Evolutionary conservation across 2,888 invertebrate species (phyloP), one percentile per base, ranked within the genome.

Genomic region (Ochlodes sylvanus): DNA sequence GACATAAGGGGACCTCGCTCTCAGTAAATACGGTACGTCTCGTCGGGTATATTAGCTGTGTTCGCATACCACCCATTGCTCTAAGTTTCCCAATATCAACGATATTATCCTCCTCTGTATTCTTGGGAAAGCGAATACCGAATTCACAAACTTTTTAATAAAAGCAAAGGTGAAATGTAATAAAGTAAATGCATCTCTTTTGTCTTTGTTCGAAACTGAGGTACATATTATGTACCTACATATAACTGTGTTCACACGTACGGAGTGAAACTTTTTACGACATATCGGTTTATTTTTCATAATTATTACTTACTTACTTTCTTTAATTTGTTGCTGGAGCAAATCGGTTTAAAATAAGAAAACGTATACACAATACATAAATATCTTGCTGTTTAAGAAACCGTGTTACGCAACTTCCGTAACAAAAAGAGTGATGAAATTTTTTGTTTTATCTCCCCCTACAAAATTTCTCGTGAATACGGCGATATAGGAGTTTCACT

Each of bases 21-120:
- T 58, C 52, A 32, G 66, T 54, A 66, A 66, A 60, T 60, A 60
- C 19, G 14, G 7, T 42, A 19, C 32, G 66, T 61, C 44, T 60
- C 54, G 44, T 19, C 52, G 42, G 34, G 42, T 60, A 60, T 60
- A 66, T 66, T 66, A 60, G n/a, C 60, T 21, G 14, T 19, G 27
- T 80, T 78, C 77, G 75, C 50, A 65, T 34, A 60, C 65, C 58
- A 66, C 32, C 50, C 58, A 60, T 58, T 66, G 65, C 78, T 75
- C 81, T 76, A 87, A 90, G 85, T 90, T 89, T 86, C 79, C 84
- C 85, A 89, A 90, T 90, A 87, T 86, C 83, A 79, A 75, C 77
- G 78, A 82, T 86, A 84, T 85, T 85, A 84, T 86, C 55, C 68
- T 57, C 57, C 71, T 68, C 66, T 69, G 66, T 64, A 69, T 66